Percentiles rank a stretch among this genome's conserved stretches.
These are phyloP conservation scores for Himalopsyche japonica DNA, from an alignment of 2,888 invertebrate species.

Conservation along the genomic window DNA sequence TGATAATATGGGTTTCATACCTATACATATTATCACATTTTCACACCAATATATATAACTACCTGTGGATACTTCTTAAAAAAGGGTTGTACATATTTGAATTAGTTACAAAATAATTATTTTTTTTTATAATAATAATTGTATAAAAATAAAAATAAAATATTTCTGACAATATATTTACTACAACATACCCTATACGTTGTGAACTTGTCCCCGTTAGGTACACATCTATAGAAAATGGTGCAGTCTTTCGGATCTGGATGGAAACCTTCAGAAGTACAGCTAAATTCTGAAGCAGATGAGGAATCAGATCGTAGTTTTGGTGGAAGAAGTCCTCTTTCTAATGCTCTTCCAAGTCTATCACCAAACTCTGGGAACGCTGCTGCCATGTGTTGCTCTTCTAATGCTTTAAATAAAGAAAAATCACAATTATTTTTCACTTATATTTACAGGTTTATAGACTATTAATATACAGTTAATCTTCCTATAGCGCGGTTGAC, in stretches of 20 bases:
- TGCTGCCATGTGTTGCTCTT: not conserved
- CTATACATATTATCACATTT: no score
- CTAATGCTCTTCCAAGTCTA: not conserved
- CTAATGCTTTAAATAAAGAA: not conserved
- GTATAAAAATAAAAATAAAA: no score
- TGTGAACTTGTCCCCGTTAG: slow-evolving; percentile 60
- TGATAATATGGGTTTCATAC: no score
- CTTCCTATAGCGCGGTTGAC: no score
- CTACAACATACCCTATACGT: slow-evolving; percentile 55
- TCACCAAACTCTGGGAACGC: not conserved
- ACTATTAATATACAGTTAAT: no score
- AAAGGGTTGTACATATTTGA: no score
- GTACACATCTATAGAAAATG: slow-evolving; percentile 75
- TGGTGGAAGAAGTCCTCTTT: not conserved
- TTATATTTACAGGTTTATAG: no score
- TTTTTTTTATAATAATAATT: no score
- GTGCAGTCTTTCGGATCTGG: slow-evolving; percentile 73
- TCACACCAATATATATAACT: no score
- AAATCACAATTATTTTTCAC: not conserved
- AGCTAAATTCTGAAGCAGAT: slow-evolving; percentile 51
- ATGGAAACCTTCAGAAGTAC: slow-evolving; percentile 71
- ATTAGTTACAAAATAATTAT: no score
- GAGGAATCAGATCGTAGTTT: not conserved
- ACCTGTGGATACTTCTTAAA: no score
- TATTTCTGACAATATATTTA: not conserved